phyloP scores from a whole-genome alignment of 2,797 vertebrate species.

The Phataginus tetradactyla region DNA sequence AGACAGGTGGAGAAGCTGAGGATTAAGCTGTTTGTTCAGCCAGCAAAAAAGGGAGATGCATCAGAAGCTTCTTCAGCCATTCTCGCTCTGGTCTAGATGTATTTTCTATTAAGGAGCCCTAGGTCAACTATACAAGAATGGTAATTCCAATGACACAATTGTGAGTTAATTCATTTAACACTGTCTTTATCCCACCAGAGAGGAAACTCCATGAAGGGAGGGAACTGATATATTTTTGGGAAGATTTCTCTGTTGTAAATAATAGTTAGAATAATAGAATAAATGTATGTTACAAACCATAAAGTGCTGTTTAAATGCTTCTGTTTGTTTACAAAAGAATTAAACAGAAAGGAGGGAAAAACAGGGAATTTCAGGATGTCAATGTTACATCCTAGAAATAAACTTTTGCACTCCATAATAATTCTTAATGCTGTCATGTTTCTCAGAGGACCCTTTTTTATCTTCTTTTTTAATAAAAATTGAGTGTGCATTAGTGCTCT shows the following conservation, averaged over 20 bases:
- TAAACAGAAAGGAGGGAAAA: slow-evolving; percentile 42
- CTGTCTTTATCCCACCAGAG: slow-evolving; percentile 29
- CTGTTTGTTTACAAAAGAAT: slow-evolving; percentile 20
- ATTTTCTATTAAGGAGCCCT: neutral
- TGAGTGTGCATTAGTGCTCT: slow-evolving; percentile 64
- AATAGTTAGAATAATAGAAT: slow-evolving; percentile 36
- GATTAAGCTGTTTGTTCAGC: slow-evolving; percentile 67
- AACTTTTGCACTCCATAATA: slow-evolving; percentile 29
- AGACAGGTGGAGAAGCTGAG: slow-evolving; percentile 71
- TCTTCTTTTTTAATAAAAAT: slow-evolving; percentile 63
- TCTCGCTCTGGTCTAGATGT: neutral
- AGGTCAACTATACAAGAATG: neutral
- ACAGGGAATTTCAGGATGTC: neutral
- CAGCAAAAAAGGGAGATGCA: slow-evolving; percentile 21
- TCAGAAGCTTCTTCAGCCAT: neutral
- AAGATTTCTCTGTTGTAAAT: slow-evolving; percentile 9
- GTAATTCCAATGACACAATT: neutral
- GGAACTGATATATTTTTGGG: slow-evolving; percentile 32
- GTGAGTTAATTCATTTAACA: slow-evolving; percentile 8
- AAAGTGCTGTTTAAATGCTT: neutral
- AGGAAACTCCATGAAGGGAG: slow-evolving; percentile 57
- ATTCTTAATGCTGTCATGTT: slow-evolving; percentile 28
- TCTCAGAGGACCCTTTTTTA: slow-evolving; percentile 64
- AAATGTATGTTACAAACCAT: neutral
- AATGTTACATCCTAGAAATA: slow-evolving; percentile 33